phyloP scores from a whole-genome alignment of 2,113 vertebrate genomes.

The Hiodon tergisus region DNA sequence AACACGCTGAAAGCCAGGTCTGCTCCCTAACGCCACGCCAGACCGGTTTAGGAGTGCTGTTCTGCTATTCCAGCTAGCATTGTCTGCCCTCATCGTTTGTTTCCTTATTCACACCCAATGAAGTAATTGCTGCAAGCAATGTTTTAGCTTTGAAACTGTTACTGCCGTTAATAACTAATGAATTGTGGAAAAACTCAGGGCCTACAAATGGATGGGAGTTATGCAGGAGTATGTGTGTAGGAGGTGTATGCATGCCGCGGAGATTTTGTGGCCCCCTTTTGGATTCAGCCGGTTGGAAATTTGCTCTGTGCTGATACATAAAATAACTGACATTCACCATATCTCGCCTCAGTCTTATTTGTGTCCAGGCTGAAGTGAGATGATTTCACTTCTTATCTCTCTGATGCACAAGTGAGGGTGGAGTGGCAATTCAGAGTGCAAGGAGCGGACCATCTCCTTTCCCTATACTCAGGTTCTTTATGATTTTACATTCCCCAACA shows the following conservation, averaged over 20 bases:
- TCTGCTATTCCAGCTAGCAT: too few species aligned
- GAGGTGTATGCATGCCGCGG: neutral
- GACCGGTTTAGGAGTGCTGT: neutral
- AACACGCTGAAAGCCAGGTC: constrained; percentile 78
- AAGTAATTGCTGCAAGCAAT: too few species aligned
- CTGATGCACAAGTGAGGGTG: neutral
- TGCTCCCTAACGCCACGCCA: neutral
- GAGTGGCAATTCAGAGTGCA: neutral
- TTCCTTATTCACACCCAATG: too few species aligned
- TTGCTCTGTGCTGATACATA: neutral
- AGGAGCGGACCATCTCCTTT: neutral
- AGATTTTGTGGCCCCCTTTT: neutral
- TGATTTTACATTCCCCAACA: neutral
- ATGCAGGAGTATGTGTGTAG: neutral
- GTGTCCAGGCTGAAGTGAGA: neutral
- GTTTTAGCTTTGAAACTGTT: too few species aligned
- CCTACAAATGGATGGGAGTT: neutral
- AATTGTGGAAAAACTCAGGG: neutral
- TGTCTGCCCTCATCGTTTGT: too few species aligned
- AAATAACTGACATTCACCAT: constrained; percentile 5
- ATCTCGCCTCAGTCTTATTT: neutral
- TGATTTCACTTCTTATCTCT: neutral
- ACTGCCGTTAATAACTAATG: neutral
- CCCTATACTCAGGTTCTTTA: neutral
- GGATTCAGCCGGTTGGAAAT: neutral